Percentiles rank a stretch among this genome's conserved stretches.
Evolutionary conservation across 35 echinoderm and acorn worm species (phyloP).

Genomic region (Ophiothrix spiculata): DNA sequence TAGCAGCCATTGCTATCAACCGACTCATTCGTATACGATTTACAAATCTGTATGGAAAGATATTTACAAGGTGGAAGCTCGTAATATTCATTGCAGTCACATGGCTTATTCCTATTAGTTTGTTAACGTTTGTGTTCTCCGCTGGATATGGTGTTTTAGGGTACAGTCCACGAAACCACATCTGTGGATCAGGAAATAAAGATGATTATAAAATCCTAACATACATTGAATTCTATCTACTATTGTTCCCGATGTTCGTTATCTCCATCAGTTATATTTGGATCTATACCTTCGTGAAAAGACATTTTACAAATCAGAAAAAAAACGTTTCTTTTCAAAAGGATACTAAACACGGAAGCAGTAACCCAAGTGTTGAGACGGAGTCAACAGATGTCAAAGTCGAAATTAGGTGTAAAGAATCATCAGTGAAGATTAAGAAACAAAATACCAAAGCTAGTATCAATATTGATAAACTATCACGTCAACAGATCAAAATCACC

Average conservation of each 20-base stretch:
- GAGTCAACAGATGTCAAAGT: constrained; percentile 2
- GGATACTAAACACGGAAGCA: not conserved
- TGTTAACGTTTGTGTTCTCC: not conserved
- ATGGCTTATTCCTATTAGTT: not conserved
- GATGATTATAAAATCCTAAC: not conserved
- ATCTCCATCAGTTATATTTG: constrained; percentile 31
- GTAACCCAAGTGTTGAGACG: not conserved
- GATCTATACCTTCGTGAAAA: no score
- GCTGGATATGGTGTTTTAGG: not conserved
- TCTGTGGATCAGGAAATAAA: not conserved
- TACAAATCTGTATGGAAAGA: not conserved
- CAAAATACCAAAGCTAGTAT: no score
- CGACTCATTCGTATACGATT: constrained; percentile 36
- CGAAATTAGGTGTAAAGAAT: no score
- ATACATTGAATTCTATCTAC: constrained; percentile 1
- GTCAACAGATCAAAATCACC: constrained; percentile 14
- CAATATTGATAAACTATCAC: not conserved
- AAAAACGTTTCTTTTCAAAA: not conserved
- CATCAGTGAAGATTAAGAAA: no score
- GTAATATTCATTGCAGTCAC: not conserved
- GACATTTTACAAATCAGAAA: not conserved
- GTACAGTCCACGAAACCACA: constrained; percentile 1
- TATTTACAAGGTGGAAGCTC: not conserved
- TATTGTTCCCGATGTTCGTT: constrained; percentile 25
- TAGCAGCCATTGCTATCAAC: constrained; percentile 50